Base-by-base conservation (phyloP, 2,888 invertebrate genomes). In the Sarcophaga variegata region DNA sequence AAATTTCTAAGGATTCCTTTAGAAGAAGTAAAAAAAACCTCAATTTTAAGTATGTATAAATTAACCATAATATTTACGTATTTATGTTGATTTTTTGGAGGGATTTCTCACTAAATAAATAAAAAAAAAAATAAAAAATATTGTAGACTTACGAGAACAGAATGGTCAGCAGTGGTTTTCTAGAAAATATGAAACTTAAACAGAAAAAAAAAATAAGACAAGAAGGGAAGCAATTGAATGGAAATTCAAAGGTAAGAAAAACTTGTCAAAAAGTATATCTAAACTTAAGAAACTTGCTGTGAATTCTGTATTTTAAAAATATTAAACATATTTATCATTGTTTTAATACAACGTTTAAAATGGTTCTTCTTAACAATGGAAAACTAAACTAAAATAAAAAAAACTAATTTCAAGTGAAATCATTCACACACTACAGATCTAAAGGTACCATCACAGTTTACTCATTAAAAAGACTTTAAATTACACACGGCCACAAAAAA, bases 21-120 rank as follows among this genome's bases (percentile, higher is more conserved):
- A 84, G 81, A 78, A 86, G 72, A 10, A 37, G 37, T 37, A 37
- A 37, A 10, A 81, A 84, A 54, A 87, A 84, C 87, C 84, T 84
- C 81, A 87, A 84, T 84, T 87, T 87, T 87, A 87, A 84, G 87
- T 76, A 81, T 79, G 63, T 72, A 81, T 81, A 67, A 84, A 71
- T 87, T 84, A 79, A 76, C 4, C 67, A 82, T 83, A 75, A 83
- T 60, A 47, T 54, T 8, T n/a, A 62, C 17, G 12, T n/a, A 62
- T n/a, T 12, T 74, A 60, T 47, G 27, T n/a, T 75, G 45, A 49
- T 59, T 69, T 27, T 77, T 77, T 62, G 45, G 25, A 76, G 75
- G 79, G 75, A 80, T 20, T 77, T 83, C 81, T 78, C 70, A 83
- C 59, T 59, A 63, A 80, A 82, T 76, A 45, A 63, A 2, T 11